Evolutionary conservation across 2,113 vertebrate genomes (phyloP).

Genomic region (Albula goreensis): DNA sequence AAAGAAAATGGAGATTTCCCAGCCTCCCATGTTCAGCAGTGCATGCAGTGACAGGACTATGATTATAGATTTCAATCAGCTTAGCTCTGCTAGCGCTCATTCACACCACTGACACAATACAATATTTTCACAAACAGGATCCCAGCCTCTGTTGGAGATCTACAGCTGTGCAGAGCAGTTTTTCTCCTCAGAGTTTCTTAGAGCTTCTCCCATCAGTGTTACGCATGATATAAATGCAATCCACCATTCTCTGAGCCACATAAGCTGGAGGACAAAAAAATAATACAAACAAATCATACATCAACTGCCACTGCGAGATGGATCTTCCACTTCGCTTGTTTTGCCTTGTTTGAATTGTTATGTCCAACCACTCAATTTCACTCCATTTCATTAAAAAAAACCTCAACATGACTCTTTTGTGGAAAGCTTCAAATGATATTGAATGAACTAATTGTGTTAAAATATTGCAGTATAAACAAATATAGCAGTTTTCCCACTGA

Average conservation of each 20-base stretch:
- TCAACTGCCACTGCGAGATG: not conserved
- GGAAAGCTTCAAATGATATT: not conserved
- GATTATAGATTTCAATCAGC: not conserved
- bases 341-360: not conserved
- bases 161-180: not conserved
- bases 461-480: no score
- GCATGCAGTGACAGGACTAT: constrained; percentile 16
- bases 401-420: not conserved
- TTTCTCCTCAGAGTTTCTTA: not conserved
- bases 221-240: no score
- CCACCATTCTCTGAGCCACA: no score
- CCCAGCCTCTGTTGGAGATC: not conserved
- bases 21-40: not conserved
- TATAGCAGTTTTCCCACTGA: not conserved
- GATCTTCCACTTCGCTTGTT: not conserved
- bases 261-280: no score
- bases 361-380: not conserved
- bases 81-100: constrained; percentile 2
- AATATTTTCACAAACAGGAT: not conserved
- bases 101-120: not conserved
- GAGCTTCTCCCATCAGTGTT: no score
- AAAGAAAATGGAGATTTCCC: not conserved
- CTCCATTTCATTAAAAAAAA: not conserved
- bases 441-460: not conserved
- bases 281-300: not conserved